Percentiles rank a stretch among this genome's conserved stretches.
phyloP scores from a whole-genome alignment of 2,113 vertebrate genomes.

The Gorsachius goisagi region DNA sequence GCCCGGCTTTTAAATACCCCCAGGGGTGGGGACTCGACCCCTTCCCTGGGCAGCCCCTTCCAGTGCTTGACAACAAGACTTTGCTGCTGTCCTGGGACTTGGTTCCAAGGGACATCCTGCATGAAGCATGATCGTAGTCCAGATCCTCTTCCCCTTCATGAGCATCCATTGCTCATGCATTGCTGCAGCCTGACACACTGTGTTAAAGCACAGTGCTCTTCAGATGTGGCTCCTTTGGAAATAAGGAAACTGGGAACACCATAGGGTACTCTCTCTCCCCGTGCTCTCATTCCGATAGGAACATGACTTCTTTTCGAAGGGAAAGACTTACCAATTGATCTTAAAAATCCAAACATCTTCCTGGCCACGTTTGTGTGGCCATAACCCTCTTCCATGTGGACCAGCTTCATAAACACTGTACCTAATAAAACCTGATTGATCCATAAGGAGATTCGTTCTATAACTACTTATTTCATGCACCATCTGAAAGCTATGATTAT shows the following conservation, averaged over 20 bases:
- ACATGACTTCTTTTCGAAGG: not conserved
- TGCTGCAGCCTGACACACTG: rapidly evolving
- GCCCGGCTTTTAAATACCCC: too few relatives aligned
- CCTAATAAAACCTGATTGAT: not conserved
- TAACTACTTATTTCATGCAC: not conserved
- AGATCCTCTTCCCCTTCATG: too few relatives aligned
- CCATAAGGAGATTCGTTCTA: not conserved
- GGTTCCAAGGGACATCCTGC: not conserved
- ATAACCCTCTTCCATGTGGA: rapidly evolving
- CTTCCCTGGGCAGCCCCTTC: too few relatives aligned
- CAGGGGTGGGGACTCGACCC: too few relatives aligned
- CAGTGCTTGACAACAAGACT: not conserved
- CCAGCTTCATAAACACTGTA: not conserved
- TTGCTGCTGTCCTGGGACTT: not conserved
- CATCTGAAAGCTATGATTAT: not conserved
- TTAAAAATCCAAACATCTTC: not conserved
- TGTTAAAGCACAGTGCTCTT: not conserved
- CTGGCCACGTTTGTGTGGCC: rapidly evolving
- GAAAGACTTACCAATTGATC: not conserved
- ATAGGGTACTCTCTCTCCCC: not conserved
- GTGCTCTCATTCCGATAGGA: not conserved
- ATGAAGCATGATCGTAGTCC: not conserved
- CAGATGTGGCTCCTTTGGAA: not conserved
- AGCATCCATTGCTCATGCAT: not conserved
- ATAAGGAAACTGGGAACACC: not conserved